Evolutionary conservation across 1,140 invertebrate species (phyloP), one percentile per base, ranked within the genome.

Genomic region (Drosophila nebulosa): DNA sequence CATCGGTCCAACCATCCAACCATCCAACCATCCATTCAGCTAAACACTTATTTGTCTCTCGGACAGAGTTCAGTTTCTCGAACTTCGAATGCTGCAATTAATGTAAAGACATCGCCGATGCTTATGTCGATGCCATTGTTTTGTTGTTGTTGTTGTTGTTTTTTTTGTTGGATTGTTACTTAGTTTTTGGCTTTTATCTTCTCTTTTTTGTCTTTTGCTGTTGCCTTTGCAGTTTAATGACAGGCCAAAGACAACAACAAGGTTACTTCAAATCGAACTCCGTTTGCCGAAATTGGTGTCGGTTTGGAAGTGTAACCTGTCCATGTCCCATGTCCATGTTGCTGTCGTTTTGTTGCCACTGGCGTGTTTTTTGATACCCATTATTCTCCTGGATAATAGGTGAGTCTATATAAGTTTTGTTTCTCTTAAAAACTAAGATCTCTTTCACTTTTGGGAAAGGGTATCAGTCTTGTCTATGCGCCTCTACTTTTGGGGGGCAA

Each of bases 211-310:
- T 14, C 36, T 39, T 16, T 18, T n/a, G 18, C 10, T 18, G 16
- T 46, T 52, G 14, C 30, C 14, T 35, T 42, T 59, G 26, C 9
- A 7, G 56, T 65, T 76, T 76, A 75, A 76, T 76, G 73, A 64
- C 72, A 69, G 73, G 24, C 65, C 65, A 75, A 53, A 76, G 72
- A 75, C 73, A 76, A 75, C 64, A 75, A 69, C 73, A 76, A 76
- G 73, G 73, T 76, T 75, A 27, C 42, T 57, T 21, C 18, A 22
- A 21, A 57, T 57, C 32, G 27, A 57, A 57, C 27, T 57, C 16
- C 55, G 16, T 21, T 27, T 57, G 21, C 39, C 16, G 18, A n/a
- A 22, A 36, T 32, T 30, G 55, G 27, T 57, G 55, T 57, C 32
- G 55, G 60, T 59, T 53, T 53, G 3, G 62, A 67, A 67, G 69